Evolutionary conservation across 2,113 vertebrate species (phyloP), one percentile per base, ranked within the genome.

Genomic region (Hippocampus comes): DNA sequence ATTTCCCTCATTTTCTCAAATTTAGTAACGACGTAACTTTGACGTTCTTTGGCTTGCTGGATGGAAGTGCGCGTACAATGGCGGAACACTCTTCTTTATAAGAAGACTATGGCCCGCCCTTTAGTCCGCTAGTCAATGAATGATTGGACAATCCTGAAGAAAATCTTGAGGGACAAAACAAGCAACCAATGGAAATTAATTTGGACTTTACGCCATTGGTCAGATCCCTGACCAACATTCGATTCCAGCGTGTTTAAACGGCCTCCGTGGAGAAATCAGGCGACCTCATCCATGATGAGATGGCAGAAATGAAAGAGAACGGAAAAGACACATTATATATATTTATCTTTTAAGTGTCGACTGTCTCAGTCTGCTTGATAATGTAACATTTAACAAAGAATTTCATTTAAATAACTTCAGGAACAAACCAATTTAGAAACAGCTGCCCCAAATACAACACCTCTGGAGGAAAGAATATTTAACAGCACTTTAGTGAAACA

Each of bases 1-100:
- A 98, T 98, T 94, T 98, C 67, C 67, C 67, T 68, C 67, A 68
- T 68, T 70, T 75, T 88, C 72, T 70, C 48, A 63, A 42, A 67
- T 60, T 43, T 77, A 42, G 57, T 1, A 0, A 25, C 2, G 4
- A 20, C 7, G 3, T 2, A 2, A 10, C 14, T 3, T 3, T 7
- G 1, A 1, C 11, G 11, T 9, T 66, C 42, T 76, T 11, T 0
- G 38, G 1, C 42, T 63, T 74, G 67, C 79, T 55, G 55, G 74
- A 67, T 55, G 55, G 74, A 68, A 76, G 42, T 87, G 78, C 72
- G 73, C 27, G 65, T 1, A 0, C 17, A 21, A 6, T 0, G 21
- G 17, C 8, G 5, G 7, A 10, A 8, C 70, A 0, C 14, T 17
- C 0, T 0, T 0, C 0, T 73, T 88, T 92, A 89, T 90, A 78